Evolutionary conservation across 2,113 vertebrate species (phyloP).

Genomic region (Microtus ochrogaster): DNA sequence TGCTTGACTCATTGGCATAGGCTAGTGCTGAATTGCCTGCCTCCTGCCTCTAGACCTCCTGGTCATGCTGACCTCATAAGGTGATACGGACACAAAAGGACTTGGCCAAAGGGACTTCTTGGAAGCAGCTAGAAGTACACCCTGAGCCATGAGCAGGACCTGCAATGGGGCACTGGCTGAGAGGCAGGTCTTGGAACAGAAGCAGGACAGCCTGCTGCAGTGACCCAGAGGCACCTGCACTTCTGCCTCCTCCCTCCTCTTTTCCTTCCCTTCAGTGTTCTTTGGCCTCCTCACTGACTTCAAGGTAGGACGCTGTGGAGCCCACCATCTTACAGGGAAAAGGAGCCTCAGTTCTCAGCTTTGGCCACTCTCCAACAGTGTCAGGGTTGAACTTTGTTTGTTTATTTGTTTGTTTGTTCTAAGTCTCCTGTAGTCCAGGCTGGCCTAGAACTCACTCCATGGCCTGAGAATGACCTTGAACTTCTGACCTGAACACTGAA

Average conservation of each 20-base stretch:
- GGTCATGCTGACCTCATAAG: slow-evolving; percentile 29
- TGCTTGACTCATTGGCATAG: neutral
- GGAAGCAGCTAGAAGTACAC: neutral
- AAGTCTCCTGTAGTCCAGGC: neutral
- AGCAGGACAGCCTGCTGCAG: neutral
- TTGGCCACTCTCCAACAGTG: neutral
- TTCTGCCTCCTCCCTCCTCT: neutral
- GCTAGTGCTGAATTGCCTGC: neutral
- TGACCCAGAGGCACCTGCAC: neutral
- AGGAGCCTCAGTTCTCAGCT: neutral
- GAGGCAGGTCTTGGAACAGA: neutral
- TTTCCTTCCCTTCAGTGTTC: neutral
- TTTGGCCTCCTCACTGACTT: neutral
- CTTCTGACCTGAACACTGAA: neutral
- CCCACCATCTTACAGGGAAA: neutral
- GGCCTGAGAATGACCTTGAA: neutral
- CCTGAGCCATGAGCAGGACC: neutral
- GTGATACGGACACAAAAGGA: neutral
- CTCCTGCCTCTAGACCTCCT: neutral
- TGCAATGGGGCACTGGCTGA: neutral
- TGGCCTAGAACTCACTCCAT: neutral
- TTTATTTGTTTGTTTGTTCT: neutral
- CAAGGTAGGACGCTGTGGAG: no score
- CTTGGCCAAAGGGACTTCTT: neutral
- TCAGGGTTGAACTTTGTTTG: neutral